A percentile compares a stretch with the other conserved stretches of the same genome.
Evolutionary conservation across 2,113 vertebrate species (phyloP).

Genomic region (Phyllostomus discolor): DNA sequence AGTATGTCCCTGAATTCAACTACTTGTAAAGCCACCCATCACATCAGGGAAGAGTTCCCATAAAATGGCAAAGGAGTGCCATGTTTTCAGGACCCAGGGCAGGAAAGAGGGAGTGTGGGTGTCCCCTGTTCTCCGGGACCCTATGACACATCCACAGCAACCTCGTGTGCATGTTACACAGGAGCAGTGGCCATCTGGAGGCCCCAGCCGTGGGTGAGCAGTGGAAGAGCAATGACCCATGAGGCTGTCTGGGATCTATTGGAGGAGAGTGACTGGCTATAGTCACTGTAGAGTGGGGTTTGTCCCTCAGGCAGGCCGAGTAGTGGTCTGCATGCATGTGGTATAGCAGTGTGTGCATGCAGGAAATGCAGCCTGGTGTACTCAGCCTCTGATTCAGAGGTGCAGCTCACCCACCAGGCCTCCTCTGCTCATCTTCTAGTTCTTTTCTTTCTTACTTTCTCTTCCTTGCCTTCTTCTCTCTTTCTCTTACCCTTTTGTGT

Average conservation of each 20-base stretch:
- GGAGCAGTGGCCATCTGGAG: slow-evolving; percentile 55
- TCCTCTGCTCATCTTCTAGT: not conserved
- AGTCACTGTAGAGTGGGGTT: slow-evolving; percentile 64
- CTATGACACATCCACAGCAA: slow-evolving; percentile 27
- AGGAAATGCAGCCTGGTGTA: not conserved
- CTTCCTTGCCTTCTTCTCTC: not conserved
- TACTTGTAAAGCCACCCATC: not conserved
- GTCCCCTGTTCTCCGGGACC: not conserved
- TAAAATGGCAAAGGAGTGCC: not conserved
- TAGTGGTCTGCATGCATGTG: slow-evolving; percentile 54
- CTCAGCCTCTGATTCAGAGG: not conserved
- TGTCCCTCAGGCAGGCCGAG: slow-evolving; percentile 56
- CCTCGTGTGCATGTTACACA: slow-evolving; percentile 60
- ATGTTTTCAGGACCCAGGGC: not conserved
- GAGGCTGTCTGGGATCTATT: slow-evolving; percentile 58
- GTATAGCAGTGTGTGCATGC: slow-evolving; percentile 55
- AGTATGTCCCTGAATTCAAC: not conserved
- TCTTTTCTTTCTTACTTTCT: not conserved
- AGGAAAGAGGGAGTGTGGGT: not conserved
- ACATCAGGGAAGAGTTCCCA: not conserved
- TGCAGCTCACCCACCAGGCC: not conserved
- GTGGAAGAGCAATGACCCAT: slow-evolving; percentile 58
- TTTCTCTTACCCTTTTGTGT: not conserved
- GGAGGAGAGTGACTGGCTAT: slow-evolving; percentile 56
- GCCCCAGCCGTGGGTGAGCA: slow-evolving; percentile 21